Evolutionary conservation across 2,888 invertebrate genomes (phyloP), one percentile per base, ranked within the genome.

Genomic region (Sinopyrophorus schimmeli): DNA sequence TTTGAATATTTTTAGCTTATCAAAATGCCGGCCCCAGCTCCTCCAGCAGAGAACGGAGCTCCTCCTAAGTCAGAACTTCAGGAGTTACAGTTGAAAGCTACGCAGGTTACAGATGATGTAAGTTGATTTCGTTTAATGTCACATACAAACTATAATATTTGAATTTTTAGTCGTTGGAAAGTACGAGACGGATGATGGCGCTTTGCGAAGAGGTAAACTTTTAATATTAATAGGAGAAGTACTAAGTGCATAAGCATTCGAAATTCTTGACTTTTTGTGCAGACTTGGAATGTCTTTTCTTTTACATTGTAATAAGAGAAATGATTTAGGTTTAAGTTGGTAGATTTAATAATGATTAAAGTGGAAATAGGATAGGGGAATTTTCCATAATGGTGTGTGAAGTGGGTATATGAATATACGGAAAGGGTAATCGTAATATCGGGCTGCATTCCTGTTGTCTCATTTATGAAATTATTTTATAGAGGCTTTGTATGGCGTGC

Each of bases 201-300:
- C 81, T 92, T 76, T 92, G 92, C 75, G 93, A 93, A 77, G 93
- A 93, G 89, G 91, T 91, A 80, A 84, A 85, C 76, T 66, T 59
- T 27, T 49, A 32, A 7, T 51, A 37, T 21, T 32, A 11, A 30
- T n/a, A n/a, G n/a, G n/a, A n/a, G n/a, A n/a, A n/a, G n/a, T n/a
- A n/a, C n/a, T n/a, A n/a, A n/a, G n/a, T n/a, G n/a, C n/a, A n/a
- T n/a, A n/a, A n/a, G n/a, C n/a, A n/a, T n/a, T n/a, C n/a, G n/a
- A n/a, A n/a, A n/a, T n/a, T n/a, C n/a, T n/a, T n/a, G n/a, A n/a
- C n/a, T n/a, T n/a, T n/a, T n/a, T n/a, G n/a, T n/a, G n/a, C n/a
- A n/a, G n/a, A n/a, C n/a, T n/a, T n/a, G n/a, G n/a, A n/a, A n/a
- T n/a, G n/a, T n/a, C n/a, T n/a, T n/a, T n/a, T n/a, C n/a, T n/a